Conservation (phyloP, 2,888 invertebrate species). For the Eupithecia abbreviata region DNA sequence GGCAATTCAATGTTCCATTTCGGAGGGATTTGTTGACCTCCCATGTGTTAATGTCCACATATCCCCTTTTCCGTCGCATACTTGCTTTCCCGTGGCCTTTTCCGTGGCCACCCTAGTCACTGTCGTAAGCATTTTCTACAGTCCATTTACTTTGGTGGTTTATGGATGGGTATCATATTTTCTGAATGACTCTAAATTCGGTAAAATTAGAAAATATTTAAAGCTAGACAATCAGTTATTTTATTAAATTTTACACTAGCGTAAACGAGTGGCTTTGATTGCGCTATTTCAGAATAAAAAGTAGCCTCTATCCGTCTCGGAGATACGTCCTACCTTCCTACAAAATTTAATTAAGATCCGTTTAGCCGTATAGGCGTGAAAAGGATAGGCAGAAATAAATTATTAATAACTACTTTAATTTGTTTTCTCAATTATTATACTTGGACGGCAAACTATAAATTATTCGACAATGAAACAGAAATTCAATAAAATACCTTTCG, state of each 20-base stretch:
- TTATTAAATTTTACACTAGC: neutral
- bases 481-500: neutral
- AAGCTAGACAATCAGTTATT: neutral
- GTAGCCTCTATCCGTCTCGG: neutral
- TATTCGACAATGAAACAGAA: neutral
- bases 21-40: neutral
- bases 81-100: neutral
- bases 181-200: neutral
- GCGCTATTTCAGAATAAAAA: neutral
- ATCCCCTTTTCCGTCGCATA: neutral
- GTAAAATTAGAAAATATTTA: neutral
- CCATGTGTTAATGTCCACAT: neutral
- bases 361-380: neutral
- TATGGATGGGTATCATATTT: neutral
- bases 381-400: neutral
- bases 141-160: conserved; percentile 3
- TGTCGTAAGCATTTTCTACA: neutral
- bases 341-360: neutral
- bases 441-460: neutral
- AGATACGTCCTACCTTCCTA: neutral
- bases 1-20: neutral
- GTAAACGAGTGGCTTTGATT: neutral
- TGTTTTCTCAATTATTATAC: neutral
- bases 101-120: neutral
- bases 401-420: neutral